Evolutionary conservation across 2,888 invertebrate species (phyloP), one percentile per base, ranked within the genome.

Genomic region (Ichneumoninae sp.): DNA sequence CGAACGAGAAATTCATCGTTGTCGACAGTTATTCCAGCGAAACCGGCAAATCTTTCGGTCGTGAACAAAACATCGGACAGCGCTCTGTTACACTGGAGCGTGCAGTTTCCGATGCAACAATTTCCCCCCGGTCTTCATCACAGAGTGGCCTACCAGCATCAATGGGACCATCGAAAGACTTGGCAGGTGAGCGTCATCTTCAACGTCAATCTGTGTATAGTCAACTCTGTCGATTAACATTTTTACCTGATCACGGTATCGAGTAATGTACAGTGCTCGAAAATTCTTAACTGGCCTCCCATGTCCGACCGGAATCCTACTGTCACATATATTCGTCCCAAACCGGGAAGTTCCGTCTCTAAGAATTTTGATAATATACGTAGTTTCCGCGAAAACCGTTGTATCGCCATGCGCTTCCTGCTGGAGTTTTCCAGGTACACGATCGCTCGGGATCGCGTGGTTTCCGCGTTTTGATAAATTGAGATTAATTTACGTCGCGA

Each of bases 91-190:
- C 88, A 90, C 30, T 96, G 95, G 95, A 90, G 88, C 10, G 90
- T 95, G 7, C 94, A 94, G 4, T 91, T 91, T 79, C 92, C 94
- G 5, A 92, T 96, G 93, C 90, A 92, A 44, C 92, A 90, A 62
- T 95, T 95, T 89, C 94, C 95, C 4, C 93, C 94, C 40, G 95
- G 95, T 62, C 87, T 96, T 19, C 89, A 93, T 84, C 94, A 95
- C 85, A 93, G 94, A 86, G 92, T 96, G n/a, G 91, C 93, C 60
- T 95, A 95, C 91, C 94, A 94, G 79, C 94, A 94, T 82, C 94
- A 94, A 80, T 94, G 94, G 93, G 94, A 94, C 85, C 88, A 90
- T n/a, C 90, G 91, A 82, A 91, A 93, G 19, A 87, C 86, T 54
- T 95, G 95, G 95, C 87, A 92, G 90, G 94, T 94, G 90, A 94